phyloP scores from a whole-genome alignment of 1,140 invertebrate species.

The Hyphantria cunea region DNA sequence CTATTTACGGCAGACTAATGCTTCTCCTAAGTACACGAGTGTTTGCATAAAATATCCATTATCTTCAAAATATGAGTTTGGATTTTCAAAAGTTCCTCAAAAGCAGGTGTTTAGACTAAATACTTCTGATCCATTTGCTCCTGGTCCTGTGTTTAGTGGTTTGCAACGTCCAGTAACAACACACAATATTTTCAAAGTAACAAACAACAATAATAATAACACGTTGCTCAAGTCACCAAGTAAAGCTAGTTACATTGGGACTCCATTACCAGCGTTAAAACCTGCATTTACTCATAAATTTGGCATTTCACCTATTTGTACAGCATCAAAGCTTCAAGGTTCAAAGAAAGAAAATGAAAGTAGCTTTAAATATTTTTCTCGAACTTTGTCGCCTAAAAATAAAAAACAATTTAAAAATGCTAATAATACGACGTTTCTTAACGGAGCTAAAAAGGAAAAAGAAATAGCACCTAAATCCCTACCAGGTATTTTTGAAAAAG shows the following conservation, averaged over 20 bases:
- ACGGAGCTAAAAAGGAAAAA: conserved; percentile 66
- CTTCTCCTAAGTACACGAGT: conserved; percentile 72
- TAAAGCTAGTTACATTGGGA: conserved; percentile 53
- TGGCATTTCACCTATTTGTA: conserved; percentile 65
- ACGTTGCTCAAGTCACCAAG: conserved; percentile 67
- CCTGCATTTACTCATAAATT: conserved; percentile 79
- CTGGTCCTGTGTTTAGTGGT: conserved; percentile 77
- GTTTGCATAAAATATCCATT: conserved; percentile 73
- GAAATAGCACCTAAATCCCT: conserved; percentile 65
- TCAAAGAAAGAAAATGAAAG: conserved; percentile 66
- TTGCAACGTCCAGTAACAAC: conserved; percentile 70
- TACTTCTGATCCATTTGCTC: conserved; percentile 77
- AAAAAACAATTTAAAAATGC: conserved; percentile 62
- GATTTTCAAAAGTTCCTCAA: conserved; percentile 63
- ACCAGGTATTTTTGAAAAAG: conserved; percentile 73
- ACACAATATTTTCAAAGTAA: conserved; percentile 76
- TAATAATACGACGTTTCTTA: conserved; percentile 37
- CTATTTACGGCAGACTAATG: conserved; percentile 64
- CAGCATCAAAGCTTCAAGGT: conserved; percentile 43
- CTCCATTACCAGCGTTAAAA: conserved; percentile 62
- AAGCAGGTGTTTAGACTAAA: conserved; percentile 65
- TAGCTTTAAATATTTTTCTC: conserved; percentile 49
- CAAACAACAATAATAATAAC: conserved; percentile 74
- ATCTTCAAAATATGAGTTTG: conserved; percentile 63
- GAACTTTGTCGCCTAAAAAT: conserved; percentile 67